phyloP scores from a whole-genome alignment of 2,888 invertebrate genomes.

The Lithodes maja region DNA sequence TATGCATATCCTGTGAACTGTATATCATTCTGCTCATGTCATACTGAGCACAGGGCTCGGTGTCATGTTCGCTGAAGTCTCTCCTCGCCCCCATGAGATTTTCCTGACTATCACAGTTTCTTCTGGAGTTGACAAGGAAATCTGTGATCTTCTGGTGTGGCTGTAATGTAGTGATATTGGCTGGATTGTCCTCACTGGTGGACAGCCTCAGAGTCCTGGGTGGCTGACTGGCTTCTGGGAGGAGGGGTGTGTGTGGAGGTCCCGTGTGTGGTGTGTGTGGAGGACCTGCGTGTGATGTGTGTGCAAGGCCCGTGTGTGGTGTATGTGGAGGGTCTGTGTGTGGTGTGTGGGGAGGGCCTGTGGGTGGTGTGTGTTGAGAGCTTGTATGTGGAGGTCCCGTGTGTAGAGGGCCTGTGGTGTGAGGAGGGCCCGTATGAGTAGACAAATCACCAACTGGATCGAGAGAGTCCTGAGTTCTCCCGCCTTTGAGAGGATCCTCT shows the following conservation, averaged over 20 bases:
- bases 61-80: not conserved
- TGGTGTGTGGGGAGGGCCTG: not conserved
- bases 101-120: constrained; percentile 43
- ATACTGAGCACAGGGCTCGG: constrained; percentile 45
- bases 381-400: constrained; percentile 12
- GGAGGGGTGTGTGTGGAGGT: not conserved
- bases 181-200: constrained; percentile 5
- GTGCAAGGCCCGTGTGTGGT: not conserved
- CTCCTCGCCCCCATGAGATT: not conserved
- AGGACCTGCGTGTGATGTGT: constrained; percentile 15
- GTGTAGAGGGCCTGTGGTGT: not conserved
- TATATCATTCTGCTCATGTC: constrained; percentile 35
- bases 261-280: not conserved
- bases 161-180: not conserved
- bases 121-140: constrained; percentile 40
- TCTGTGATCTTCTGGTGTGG: constrained; percentile 44
- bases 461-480: constrained; percentile 40
- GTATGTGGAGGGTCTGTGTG: not conserved
- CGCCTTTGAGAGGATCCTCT: constrained; percentile 42
- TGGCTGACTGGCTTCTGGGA: not conserved
- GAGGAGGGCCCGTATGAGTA: constrained; percentile 27
- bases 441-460: constrained; percentile 29
- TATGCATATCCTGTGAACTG: constrained; percentile 38
- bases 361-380: not conserved
- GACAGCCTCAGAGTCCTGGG: not conserved